Conservation (phyloP, 2,113 vertebrate species). For the Helogale parvula region DNA sequence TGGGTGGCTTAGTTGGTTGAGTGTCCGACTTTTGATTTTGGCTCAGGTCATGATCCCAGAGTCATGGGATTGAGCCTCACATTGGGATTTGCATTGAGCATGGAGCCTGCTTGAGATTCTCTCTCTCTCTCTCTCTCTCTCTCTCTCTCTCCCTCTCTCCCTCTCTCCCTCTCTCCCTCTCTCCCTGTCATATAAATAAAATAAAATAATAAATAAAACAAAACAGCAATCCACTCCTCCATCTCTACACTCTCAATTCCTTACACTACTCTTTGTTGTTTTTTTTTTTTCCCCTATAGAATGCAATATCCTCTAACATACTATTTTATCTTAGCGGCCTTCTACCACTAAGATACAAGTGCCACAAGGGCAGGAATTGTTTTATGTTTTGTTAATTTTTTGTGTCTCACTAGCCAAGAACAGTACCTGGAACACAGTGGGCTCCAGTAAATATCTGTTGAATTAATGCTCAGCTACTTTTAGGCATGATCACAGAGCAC, state of each 20-base stretch:
- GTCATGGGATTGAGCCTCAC: no score
- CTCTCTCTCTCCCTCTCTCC: no score
- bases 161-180: no score
- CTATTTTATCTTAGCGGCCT: background rate
- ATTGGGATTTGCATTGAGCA: no score
- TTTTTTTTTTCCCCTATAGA: background rate
- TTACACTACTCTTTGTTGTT: background rate
- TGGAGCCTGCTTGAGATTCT: no score
- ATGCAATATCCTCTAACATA: background rate
- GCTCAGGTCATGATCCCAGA: no score
- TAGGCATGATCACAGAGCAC: background rate
- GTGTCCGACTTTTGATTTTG: no score
- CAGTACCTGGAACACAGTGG: background rate
- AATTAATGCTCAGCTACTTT: background rate
- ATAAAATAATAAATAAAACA: background rate
- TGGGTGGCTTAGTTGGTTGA: no score
- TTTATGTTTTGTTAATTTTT: conserved; percentile 5
- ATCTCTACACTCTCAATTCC: background rate
- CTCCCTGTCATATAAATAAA: no score
- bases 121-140: no score
- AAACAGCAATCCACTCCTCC: background rate
- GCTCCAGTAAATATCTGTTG: background rate
- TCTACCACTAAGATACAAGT: background rate
- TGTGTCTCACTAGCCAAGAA: background rate
- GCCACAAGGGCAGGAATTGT: background rate